Conservation (phyloP, 30 jellyfish, hydroid and myxozoan species). For the Aurelia aurita region DNA sequence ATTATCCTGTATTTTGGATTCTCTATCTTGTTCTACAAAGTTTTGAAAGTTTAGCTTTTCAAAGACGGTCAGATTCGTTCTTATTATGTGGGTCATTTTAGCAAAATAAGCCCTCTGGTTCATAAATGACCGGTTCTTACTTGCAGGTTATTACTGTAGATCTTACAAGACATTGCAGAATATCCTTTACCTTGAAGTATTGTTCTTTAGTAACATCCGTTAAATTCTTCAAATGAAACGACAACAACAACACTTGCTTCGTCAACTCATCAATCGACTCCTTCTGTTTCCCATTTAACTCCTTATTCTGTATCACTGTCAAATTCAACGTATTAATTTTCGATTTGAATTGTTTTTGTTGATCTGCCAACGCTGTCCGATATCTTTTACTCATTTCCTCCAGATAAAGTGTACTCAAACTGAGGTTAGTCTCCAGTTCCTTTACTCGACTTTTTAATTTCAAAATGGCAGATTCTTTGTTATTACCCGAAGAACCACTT, state of each 20-base stretch:
- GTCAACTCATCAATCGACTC: conserved; percentile 55
- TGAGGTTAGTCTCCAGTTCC: conserved; percentile 88
- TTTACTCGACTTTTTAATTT: conserved; percentile 85
- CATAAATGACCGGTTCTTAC: too few species aligned
- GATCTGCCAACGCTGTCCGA: conserved; percentile 93
- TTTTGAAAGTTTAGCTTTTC: too few species aligned
- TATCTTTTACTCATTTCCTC: conserved; percentile 97
- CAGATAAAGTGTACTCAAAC: conserved; percentile 89
- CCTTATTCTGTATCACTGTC: conserved; percentile 35
- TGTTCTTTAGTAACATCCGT: conserved; percentile 69
- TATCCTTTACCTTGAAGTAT: conserved; percentile 42
- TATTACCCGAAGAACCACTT: conserved; percentile 82
- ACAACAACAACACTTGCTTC: conserved; percentile 44
- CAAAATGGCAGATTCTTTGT: conserved; percentile 94
- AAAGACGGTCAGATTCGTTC: too few species aligned
- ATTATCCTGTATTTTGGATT: too few species aligned
- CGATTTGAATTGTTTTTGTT: conserved; percentile 80
- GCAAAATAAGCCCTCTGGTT: too few species aligned
- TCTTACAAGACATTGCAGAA: too few species aligned
- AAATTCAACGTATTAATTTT: conserved; percentile 66
- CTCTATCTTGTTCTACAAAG: too few species aligned
- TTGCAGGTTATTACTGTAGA: too few species aligned
- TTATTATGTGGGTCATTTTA: too few species aligned
- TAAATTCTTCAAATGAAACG: conserved; percentile 41
- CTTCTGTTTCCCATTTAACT: conserved; percentile 44